phyloP scores from a whole-genome alignment of 2,797 vertebrate species.

The Cephalopachus bancanus region DNA sequence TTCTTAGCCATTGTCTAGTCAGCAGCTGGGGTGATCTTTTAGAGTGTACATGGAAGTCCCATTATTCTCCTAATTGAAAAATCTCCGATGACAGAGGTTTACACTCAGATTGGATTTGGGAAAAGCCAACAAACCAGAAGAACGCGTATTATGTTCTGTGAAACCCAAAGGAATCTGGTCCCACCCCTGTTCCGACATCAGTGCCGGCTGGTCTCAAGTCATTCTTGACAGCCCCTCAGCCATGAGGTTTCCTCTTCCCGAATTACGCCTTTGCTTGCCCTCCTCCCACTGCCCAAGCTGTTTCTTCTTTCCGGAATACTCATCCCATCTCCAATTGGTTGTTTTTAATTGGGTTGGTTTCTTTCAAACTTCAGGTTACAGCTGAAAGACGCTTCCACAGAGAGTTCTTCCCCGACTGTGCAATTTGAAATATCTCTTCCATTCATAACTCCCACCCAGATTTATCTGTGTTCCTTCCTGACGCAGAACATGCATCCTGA shows the following conservation, averaged over 20 bases:
- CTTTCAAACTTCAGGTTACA: background rate
- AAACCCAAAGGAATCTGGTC: background rate
- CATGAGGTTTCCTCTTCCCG: background rate
- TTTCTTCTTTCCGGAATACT: background rate
- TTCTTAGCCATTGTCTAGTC: background rate
- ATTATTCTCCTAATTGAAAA: slow-evolving; percentile 25
- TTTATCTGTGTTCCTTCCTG: background rate
- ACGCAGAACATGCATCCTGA: background rate
- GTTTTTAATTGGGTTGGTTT: background rate
- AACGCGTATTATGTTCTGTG: background rate
- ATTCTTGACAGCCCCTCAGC: background rate
- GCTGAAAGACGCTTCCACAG: background rate
- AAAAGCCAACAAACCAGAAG: background rate
- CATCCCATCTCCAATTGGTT: background rate
- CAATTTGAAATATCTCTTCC: background rate
- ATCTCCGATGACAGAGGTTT: background rate
- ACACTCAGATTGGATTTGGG: background rate
- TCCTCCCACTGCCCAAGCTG: background rate
- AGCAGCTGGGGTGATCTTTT: background rate
- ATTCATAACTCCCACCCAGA: background rate
- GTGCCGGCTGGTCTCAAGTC: background rate
- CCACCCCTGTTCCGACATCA: background rate
- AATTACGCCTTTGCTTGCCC: background rate
- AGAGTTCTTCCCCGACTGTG: background rate
- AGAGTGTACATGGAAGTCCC: background rate